Base-by-base conservation (phyloP, 2,888 invertebrate species). In the Tachina fera region DNA sequence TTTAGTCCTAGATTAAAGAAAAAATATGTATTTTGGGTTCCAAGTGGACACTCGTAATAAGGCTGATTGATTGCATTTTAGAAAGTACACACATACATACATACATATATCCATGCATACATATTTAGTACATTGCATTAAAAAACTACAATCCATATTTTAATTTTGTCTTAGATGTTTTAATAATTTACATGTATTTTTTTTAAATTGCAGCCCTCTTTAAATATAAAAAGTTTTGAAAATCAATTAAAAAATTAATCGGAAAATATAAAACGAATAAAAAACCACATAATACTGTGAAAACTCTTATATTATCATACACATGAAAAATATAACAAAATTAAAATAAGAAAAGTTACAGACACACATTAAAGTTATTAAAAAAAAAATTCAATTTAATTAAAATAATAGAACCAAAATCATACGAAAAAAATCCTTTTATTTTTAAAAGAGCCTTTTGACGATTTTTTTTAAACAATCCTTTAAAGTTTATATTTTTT, bases 251-350 rank as follows among this genome's bases (percentile, higher is more conserved):
- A 70, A 49, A 75, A 75, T 63, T 5, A 63, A 63, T 63, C 11
- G 47, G 10, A 49, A 70, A 31, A 16, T 53, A 56, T 53, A 4
- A 39, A 61, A 75, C 11, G 47, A 79, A 31, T 31, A 31, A 67
- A 31, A 81, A 77, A 56, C 86, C 86, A 83, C 86, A 79, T 83
- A 75, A 83, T 60, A 75, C 83, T 86, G 71, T 79, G 83, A 86
- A 86, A 86, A 86, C 86, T 86, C 86, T 31, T 82, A 58, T 76
- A 77, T 67, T 71, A 72, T 75, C 41, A 58, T 56, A 77, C 51
- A 51, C 9, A 47, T 45, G 41, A 47, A 56, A 72, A 5, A 53
- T 51, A 45, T 1, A 60, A 58, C 19, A 56, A 58, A 67, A 10
- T 14, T 39, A 45, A 71, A 58, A 65, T 22, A 61, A 16, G 39